phyloP scores from a whole-genome alignment of 2,113 vertebrate species.

The Neopipo cinnamomea region DNA sequence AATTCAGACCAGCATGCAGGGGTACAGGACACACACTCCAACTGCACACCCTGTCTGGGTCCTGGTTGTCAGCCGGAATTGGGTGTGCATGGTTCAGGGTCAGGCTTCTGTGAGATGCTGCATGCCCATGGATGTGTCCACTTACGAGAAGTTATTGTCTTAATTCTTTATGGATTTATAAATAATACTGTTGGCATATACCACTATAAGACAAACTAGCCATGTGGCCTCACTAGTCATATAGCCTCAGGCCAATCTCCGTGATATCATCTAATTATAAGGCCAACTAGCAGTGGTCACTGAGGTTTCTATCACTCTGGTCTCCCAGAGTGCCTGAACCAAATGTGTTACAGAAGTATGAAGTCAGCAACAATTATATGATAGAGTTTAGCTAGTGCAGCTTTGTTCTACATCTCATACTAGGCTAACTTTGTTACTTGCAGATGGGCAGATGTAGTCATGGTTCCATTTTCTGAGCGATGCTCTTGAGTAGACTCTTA shows the following conservation, averaged over 20 bases:
- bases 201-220: background rate
- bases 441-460: background rate
- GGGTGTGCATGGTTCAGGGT: rapidly evolving
- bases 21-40: background rate
- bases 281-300: background rate
- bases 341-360: background rate
- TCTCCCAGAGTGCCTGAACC: background rate
- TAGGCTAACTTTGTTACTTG: background rate
- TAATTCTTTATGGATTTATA: background rate
- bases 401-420: background rate
- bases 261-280: background rate
- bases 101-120: background rate
- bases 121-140: background rate
- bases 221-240: background rate
- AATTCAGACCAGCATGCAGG: background rate
- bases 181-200: background rate
- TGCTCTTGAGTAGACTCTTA: background rate
- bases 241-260: background rate
- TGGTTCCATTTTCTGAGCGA: background rate
- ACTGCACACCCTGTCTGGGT: background rate
- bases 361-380: background rate
- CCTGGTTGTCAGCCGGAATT: background rate
- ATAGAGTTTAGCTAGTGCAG: background rate
- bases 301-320: background rate
- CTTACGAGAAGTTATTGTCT: background rate